Percentiles rank a stretch among this genome's conserved stretches.
Conservation (phyloP, 92 coral and sea anemone species). For the Siderastrea radians region DNA sequence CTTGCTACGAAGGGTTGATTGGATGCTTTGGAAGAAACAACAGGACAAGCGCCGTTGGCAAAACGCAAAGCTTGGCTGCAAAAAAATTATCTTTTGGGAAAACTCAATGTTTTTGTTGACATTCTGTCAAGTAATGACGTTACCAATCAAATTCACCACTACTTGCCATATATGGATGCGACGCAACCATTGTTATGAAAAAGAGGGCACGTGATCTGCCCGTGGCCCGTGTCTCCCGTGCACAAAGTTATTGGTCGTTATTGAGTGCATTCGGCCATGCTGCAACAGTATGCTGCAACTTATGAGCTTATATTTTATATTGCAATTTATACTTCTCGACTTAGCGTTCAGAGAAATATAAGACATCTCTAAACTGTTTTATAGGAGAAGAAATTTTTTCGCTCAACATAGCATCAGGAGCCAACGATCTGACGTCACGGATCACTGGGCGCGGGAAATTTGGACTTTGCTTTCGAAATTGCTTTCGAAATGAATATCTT, state of each 20-base stretch:
- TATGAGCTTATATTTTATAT: too few species aligned
- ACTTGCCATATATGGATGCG: conserved; percentile 79
- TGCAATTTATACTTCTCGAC: too few species aligned
- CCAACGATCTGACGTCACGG: too few species aligned
- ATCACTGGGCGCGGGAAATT: too few species aligned
- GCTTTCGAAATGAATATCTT: too few species aligned
- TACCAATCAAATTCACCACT: conserved; percentile 83
- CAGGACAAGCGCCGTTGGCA: conserved; percentile 11
- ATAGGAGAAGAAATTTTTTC: too few species aligned
- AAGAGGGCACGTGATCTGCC: neutral
- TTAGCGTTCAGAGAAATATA: too few species aligned
- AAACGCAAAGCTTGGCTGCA: conserved; percentile 47
- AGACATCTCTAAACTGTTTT: too few species aligned
- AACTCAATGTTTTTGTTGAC: conserved; percentile 96
- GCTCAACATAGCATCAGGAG: neutral
- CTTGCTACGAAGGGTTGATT: neutral
- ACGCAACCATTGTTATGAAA: neutral
- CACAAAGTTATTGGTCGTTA: neutral
- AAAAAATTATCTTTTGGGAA: conserved; percentile 78
- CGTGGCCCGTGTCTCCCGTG: conserved; percentile 2
- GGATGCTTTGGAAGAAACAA: neutral
- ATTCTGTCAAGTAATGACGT: conserved; percentile 89
- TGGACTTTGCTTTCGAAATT: too few species aligned
- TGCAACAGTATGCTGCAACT: too few species aligned
- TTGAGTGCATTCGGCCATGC: too few species aligned